Percentiles rank a stretch among this genome's conserved stretches.
Conservation (phyloP, 2,888 invertebrate genomes). For the Drosophila eohydei region DNA sequence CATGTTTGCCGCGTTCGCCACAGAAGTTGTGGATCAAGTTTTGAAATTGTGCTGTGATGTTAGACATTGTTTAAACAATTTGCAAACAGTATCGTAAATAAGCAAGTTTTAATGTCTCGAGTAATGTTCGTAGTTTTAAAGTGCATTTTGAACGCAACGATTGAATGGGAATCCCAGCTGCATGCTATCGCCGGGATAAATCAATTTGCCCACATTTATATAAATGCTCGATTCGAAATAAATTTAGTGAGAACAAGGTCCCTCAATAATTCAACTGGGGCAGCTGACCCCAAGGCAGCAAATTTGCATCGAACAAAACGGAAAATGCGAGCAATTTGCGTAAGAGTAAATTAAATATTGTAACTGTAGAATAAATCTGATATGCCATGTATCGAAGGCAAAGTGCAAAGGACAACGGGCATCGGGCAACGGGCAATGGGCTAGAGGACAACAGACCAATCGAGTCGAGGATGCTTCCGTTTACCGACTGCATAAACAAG, state of each 20-base stretch:
- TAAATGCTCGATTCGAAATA: constrained; percentile 41
- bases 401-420: constrained; percentile 57
- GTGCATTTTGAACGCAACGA: background rate
- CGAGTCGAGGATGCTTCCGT: constrained; percentile 46
- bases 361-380: constrained; percentile 74
- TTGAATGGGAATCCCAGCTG: constrained; percentile 26
- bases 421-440: constrained; percentile 48
- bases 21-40: constrained; percentile 26
- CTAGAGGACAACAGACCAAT: constrained; percentile 27
- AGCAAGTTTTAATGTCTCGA: constrained; percentile 19
- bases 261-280: constrained; percentile 35
- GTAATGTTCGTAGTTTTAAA: constrained; percentile 1
- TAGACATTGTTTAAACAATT: constrained; percentile 37
- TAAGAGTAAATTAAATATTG: constrained; percentile 78
- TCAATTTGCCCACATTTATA: constrained; percentile 46
- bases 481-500: constrained; percentile 53
- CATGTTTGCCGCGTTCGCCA: constrained; percentile 30
- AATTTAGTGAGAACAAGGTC: constrained; percentile 41
- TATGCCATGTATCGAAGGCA: constrained; percentile 58
- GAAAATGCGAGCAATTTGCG: constrained; percentile 71
- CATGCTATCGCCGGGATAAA: constrained; percentile 29
- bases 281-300: constrained; percentile 21
- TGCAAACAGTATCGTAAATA: constrained; percentile 50
- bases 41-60: constrained; percentile 14
- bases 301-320: constrained; percentile 60